Conservation (phyloP, 2,888 invertebrate species). For the Heliothis peltigera region DNA sequence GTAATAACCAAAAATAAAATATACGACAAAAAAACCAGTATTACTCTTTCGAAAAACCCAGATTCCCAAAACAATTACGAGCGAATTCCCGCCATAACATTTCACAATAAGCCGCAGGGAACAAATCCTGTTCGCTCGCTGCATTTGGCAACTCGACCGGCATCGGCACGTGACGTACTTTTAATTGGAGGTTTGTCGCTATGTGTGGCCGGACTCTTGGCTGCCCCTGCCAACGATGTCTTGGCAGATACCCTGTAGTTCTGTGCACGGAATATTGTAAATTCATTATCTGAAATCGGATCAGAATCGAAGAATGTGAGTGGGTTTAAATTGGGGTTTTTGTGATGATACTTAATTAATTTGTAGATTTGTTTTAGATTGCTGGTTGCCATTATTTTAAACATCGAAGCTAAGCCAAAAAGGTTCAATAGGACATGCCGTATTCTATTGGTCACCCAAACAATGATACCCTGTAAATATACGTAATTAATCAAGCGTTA, state of each 20-base stretch:
- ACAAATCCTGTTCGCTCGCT: constrained; percentile 41
- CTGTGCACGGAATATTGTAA: constrained; percentile 78
- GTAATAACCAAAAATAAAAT: not conserved
- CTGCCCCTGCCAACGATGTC: constrained; percentile 70
- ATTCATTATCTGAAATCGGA: constrained; percentile 76
- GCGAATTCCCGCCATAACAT: constrained; percentile 41
- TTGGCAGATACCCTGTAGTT: constrained; percentile 77
- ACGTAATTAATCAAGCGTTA: too few relatives aligned
- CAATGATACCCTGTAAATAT: too few relatives aligned
- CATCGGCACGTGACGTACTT: constrained; percentile 69
- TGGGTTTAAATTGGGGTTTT: constrained; percentile 22
- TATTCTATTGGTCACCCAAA: too few relatives aligned
- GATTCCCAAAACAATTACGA: constrained; percentile 22
- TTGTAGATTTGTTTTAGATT: not conserved
- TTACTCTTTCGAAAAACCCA: not conserved
- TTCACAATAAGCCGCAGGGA: constrained; percentile 45
- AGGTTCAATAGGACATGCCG: too few relatives aligned
- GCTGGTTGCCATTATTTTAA: not conserved
- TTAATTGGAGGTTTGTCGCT: constrained; percentile 79
- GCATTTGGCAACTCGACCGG: constrained; percentile 55
- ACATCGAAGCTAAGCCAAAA: too few relatives aligned
- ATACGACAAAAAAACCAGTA: not conserved
- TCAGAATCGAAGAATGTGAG: constrained; percentile 66
- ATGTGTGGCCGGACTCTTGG: constrained; percentile 63
- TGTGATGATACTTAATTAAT: constrained; percentile 6